Conservation (phyloP, 2,113 vertebrate species). For the Hydrochoerus hydrochaeris region DNA sequence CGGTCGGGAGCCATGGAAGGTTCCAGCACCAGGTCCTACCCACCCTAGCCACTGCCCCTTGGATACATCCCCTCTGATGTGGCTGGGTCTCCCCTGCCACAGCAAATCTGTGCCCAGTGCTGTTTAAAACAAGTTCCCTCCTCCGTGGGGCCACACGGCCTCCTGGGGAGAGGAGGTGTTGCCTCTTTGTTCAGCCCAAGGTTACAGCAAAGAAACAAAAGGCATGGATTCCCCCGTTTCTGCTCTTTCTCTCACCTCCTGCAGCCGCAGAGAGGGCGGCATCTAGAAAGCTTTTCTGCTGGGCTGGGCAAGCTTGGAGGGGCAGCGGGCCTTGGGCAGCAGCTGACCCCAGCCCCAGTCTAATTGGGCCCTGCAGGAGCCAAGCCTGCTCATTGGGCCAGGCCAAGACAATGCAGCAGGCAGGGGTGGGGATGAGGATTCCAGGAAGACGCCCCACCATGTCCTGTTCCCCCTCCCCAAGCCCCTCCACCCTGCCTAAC, state of each 20-base stretch:
- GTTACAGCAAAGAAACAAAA: slow-evolving; percentile 70
- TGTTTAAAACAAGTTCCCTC: neutral
- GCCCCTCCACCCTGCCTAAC: neutral
- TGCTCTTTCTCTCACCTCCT: neutral
- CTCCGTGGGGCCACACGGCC: neutral
- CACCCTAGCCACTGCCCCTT: neutral
- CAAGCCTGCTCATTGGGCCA: neutral
- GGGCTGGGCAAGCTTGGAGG: neutral
- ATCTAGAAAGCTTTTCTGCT: slow-evolving; percentile 56
- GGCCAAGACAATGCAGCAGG: neutral
- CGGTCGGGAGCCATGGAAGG: neutral
- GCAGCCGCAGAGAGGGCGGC: neutral
- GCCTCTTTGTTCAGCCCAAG: slow-evolving; percentile 69
- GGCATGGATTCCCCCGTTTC: slow-evolving; percentile 26
- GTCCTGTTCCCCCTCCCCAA: neutral
- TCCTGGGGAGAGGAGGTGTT: neutral
- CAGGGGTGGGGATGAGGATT: neutral
- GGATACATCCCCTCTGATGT: neutral
- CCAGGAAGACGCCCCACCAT: neutral
- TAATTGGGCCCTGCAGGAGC: slow-evolving; percentile 46
- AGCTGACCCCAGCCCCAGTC: slow-evolving; percentile 12
- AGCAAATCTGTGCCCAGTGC: neutral
- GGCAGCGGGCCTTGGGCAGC: neutral
- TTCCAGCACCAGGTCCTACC: slow-evolving; percentile 3
- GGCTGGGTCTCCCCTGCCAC: neutral